Evolutionary conservation across 2,797 vertebrate genomes (phyloP), one percentile per base, ranked within the genome.

Genomic region (Danionella dracula): DNA sequence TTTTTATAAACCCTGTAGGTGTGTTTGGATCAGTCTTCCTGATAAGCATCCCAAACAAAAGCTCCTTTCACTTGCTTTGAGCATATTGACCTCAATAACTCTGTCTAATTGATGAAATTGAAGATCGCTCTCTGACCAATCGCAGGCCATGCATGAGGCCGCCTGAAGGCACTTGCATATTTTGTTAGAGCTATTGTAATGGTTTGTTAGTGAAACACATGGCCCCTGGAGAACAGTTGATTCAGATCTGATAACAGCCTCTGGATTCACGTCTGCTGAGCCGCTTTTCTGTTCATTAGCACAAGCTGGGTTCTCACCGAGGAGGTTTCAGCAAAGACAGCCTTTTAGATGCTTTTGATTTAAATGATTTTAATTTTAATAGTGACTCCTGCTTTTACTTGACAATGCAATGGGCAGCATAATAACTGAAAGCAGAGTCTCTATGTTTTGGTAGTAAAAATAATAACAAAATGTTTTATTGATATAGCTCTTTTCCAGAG

Each of bases 171-270:
- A 72, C 72, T 76, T 78, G 55, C 74, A 79, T 81, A 78, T 78
- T 80, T 79, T 60, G 79, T 79, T 75, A 78, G 46, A n/a, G 48
- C 53, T 59, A 71, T 61, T 76, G 62, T 73, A 75, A 67, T 61
- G 38, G 37, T 71, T 56, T 68, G 62, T 55, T 31, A 40, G n/a
- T 55, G 11, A 62, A 76, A 62, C 73, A 78, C 76, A 71, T 71
- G 71, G 73, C 71, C 68, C 53, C 63, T 58, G 50, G 46, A 68
- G 51, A 66, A 42, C 56, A 54, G 11, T 42, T 27, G 32, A 34
- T 27, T 41, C 6, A 45, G 61, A 78, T 71, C 57, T 62, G 69
- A 76, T 78, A 72, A 78, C 41, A 42, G 4, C 5, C 10, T 40
- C 57, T 56, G 48, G 73, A 60, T 74, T 69, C 68, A 72, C 73